Conservation (phyloP, 2,888 invertebrate genomes). For the Seira musarum region DNA sequence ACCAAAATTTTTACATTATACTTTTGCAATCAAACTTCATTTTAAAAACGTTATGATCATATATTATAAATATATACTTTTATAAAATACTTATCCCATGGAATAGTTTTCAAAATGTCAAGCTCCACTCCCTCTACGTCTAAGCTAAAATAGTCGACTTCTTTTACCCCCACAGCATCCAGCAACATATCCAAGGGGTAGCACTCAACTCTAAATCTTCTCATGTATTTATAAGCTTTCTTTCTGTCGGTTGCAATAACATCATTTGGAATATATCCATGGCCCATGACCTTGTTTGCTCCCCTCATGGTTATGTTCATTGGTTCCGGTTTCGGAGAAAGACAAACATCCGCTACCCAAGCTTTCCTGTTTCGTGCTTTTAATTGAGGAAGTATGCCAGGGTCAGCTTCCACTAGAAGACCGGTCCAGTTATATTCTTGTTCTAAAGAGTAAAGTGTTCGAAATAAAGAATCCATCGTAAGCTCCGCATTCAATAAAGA, state of each 20-base stretch:
- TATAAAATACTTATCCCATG: neutral
- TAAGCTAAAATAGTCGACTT: slow-evolving; percentile 17
- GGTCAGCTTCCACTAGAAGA: slow-evolving; percentile 71
- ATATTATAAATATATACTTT: neutral
- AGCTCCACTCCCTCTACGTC: slow-evolving; percentile 16
- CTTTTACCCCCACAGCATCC: neutral
- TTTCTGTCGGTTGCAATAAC: neutral
- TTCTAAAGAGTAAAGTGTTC: slow-evolving; percentile 71
- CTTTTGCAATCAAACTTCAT: neutral
- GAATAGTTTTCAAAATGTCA: slow-evolving; percentile 17
- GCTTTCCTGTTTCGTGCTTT: slow-evolving; percentile 6
- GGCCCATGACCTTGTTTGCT: neutral
- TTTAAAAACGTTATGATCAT: neutral
- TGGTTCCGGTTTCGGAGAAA: neutral
- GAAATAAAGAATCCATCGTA: slow-evolving; percentile 72
- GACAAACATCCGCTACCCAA: slow-evolving; percentile 9
- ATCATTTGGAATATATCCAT: neutral
- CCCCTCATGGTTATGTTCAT: neutral
- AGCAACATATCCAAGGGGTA: neutral
- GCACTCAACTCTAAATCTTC: neutral
- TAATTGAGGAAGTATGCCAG: too few relatives aligned
- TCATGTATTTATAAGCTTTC: neutral
- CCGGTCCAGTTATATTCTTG: slow-evolving; percentile 71
- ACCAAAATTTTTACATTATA: neutral
- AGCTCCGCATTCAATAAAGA: slow-evolving; percentile 72